Conservation (phyloP, 2,888 invertebrate genomes). For the Dicranocentrus wangi region DNA sequence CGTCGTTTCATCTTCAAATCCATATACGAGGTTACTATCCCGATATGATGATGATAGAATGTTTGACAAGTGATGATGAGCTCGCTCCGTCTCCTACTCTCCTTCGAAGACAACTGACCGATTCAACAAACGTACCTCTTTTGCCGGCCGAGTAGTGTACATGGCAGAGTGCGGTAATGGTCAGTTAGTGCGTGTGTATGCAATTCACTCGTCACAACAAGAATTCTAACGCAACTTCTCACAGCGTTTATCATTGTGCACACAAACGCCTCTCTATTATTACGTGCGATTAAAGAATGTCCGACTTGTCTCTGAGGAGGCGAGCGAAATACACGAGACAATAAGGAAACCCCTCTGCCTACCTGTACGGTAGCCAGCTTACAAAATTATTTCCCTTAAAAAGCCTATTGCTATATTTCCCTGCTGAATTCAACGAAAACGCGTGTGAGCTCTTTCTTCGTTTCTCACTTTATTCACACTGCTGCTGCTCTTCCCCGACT, state of each 20-base stretch:
- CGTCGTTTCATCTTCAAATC: too few relatives aligned
- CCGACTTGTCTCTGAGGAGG: too few relatives aligned
- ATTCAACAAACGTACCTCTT: slow-evolving; percentile 15
- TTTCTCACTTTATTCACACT: slow-evolving; percentile 8
- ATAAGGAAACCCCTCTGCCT: too few relatives aligned
- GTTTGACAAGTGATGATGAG: slow-evolving; percentile 18
- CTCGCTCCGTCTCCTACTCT: slow-evolving; percentile 48
- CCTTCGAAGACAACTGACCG: slow-evolving; percentile 48
- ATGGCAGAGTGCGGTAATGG: slow-evolving; percentile 3
- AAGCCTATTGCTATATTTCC: too few relatives aligned
- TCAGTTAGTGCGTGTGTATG: slow-evolving; percentile 12
- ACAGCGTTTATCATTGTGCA: too few relatives aligned
- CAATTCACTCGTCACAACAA: background rate
- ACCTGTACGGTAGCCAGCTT: too few relatives aligned
- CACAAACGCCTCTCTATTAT: too few relatives aligned
- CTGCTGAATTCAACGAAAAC: background rate
- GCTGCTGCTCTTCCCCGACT: slow-evolving; percentile 7
- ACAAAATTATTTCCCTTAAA: too few relatives aligned
- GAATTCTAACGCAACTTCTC: too few relatives aligned
- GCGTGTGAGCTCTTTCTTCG: slow-evolving; percentile 20
- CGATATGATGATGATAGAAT: too few relatives aligned
- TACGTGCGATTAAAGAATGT: too few relatives aligned
- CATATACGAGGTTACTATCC: background rate
- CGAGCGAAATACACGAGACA: too few relatives aligned
- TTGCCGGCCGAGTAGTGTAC: slow-evolving; percentile 36